Base-by-base conservation (phyloP, 2,888 invertebrate species). In the Sphinx pinastri region DNA sequence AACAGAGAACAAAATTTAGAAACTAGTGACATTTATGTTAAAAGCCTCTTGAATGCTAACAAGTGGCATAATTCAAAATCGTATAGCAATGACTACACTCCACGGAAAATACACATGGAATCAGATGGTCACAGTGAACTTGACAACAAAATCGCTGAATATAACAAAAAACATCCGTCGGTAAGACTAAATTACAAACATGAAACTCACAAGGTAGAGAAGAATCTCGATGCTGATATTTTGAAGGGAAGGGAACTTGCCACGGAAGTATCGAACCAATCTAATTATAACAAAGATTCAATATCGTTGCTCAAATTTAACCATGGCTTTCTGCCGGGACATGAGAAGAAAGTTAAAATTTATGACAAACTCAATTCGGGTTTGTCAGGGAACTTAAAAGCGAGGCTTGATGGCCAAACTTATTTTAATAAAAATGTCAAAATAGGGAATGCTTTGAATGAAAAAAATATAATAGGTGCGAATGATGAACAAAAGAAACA, bases 21-120 rank as follows among this genome's bases (percentile, higher is more conserved):
- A 5, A 76, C 75, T 31, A 79, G 73, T 31, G 82, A 88, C 25
- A 83, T 88, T 74, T 88, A 89, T 73, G 77, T 83, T 8, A 87
- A 84, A 79, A 89, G 84, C 72, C 79, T 91, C 73, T 79, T 86
- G 31, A 80, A 77, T 68, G 82, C 75, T 49, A 88, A 91, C 74
- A 91, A 91, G 77, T 93, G 93, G 93, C 91, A 91, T 74, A 91
- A 92, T 74, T 85, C 90, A 1, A 91, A 89, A 76, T 84, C 89
- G 5, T 91, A 88, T 70, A 90, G 74, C 74, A 91, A 90, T 71
- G 87, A 89, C 70, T 89, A 86, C 67, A 88, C 88, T 25, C 91
- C 91, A 2, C 82, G 88, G 12, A 81, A 83, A 67, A 81, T 90
- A 19, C 84, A 85, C 73, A 71, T 87, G 72, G 80, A 85, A 55